Conservation (phyloP, 2,888 invertebrate species). For the Eurytoma californica region DNA sequence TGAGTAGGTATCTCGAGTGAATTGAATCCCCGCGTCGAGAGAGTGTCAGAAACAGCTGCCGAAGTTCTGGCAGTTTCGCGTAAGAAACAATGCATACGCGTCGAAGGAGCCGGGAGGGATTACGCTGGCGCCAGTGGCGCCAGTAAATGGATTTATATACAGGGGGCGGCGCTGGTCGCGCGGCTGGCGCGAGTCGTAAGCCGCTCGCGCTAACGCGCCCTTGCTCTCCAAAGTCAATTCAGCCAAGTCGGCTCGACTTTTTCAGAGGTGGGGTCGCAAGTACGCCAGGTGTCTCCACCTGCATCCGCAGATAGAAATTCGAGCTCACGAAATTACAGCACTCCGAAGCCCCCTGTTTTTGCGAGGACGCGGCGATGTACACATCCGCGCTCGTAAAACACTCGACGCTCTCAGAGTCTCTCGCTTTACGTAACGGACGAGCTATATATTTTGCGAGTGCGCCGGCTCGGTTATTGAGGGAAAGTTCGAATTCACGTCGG, state of each 20-base stretch:
- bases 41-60: too few relatives aligned
- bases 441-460: constrained; percentile 35
- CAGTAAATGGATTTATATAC: constrained; percentile 57
- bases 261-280: constrained; percentile 62
- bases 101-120: too few relatives aligned
- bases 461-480: background rate
- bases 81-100: too few relatives aligned
- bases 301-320: constrained; percentile 62
- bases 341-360: background rate
- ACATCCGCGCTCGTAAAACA: constrained; percentile 40
- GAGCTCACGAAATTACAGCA: too few relatives aligned
- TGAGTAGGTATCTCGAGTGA: too few relatives aligned
- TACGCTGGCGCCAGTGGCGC: constrained; percentile 35
- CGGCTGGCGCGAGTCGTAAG: constrained; percentile 60
- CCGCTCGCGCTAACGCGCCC: constrained; percentile 52
- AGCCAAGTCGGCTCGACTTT: constrained; percentile 63
- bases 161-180: constrained; percentile 52
- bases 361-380: background rate
- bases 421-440: constrained; percentile 42
- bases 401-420: constrained; percentile 42
- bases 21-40: too few relatives aligned
- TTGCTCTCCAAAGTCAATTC: constrained; percentile 64
- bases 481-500: background rate
- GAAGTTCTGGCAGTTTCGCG: too few relatives aligned
- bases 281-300: constrained; percentile 54